Conservation (phyloP, 2,113 vertebrate species). For the Bostrychus sinensis region DNA sequence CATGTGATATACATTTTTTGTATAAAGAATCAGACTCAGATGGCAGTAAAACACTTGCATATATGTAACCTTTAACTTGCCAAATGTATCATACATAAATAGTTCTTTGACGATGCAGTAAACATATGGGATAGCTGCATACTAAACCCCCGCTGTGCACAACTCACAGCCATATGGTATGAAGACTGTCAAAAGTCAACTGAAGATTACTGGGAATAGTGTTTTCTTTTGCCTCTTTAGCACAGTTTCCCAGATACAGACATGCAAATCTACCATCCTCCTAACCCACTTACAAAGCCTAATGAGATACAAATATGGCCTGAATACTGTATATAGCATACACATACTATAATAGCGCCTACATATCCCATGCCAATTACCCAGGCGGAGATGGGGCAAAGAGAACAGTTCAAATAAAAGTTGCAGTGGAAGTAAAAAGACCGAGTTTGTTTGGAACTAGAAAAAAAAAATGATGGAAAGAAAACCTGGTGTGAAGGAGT, state of each 20-base stretch:
- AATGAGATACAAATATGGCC: slow-evolving; percentile 42
- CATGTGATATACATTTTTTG: too few species aligned
- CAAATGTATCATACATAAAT: too few species aligned
- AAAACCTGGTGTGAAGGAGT: slow-evolving; percentile 15
- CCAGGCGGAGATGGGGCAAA: slow-evolving; percentile 2
- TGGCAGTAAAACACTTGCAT: too few species aligned
- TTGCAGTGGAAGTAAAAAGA: slow-evolving; percentile 10
- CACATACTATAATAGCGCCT: slow-evolving; percentile 18
- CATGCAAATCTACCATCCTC: slow-evolving; percentile 25
- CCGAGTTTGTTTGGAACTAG: background rate
- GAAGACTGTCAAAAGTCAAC: background rate
- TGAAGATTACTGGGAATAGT: background rate
- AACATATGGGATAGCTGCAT: too few species aligned
- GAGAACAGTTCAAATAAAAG: slow-evolving; percentile 26
- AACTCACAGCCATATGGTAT: background rate
- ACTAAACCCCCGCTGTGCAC: background rate
- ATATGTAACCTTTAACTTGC: too few species aligned
- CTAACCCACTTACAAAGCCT: slow-evolving; percentile 25
- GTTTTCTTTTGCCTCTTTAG: background rate
- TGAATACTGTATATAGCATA: slow-evolving; percentile 16
- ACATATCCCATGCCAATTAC: slow-evolving; percentile 32
- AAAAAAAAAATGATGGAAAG: slow-evolving; percentile 19
- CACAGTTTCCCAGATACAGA: background rate
- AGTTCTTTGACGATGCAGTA: too few species aligned
- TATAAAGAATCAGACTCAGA: too few species aligned